These are phyloP conservation scores for Cinclus mexicanus DNA, from an alignment of 2,113 vertebrate genomes.

Conservation along the genomic window DNA sequence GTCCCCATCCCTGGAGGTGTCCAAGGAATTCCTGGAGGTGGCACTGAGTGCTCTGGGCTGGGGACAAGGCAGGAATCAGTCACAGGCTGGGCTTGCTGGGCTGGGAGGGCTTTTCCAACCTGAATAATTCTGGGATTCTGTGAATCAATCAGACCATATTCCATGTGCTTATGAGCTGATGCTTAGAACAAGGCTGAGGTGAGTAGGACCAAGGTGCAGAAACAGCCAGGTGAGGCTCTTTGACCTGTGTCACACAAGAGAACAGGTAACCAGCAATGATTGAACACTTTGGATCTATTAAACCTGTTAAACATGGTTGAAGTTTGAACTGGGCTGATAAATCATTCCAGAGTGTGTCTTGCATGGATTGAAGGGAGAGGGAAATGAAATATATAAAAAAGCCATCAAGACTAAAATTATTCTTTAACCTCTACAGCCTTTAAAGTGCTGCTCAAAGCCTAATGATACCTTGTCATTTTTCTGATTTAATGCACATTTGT, in stretches of 20 bases:
- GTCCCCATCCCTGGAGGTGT: not conserved
- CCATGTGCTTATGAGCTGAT: rapidly evolving
- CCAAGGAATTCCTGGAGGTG: not conserved
- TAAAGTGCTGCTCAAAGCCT: not conserved
- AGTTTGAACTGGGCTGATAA: not conserved
- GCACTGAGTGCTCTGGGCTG: not conserved
- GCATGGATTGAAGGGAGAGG: not conserved
- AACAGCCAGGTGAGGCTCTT: not conserved
- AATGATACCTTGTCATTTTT: not conserved
- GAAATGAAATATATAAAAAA: constrained; percentile 6
- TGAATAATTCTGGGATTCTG: not conserved
- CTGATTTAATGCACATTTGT: not conserved
- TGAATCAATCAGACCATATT: not conserved
- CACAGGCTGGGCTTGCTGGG: rapidly evolving
- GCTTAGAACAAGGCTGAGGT: not conserved
- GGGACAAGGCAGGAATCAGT: rapidly evolving
- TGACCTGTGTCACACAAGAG: not conserved
- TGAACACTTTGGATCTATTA: not conserved
- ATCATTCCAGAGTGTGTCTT: not conserved
- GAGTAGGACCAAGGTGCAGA: not conserved
- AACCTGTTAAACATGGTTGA: not conserved
- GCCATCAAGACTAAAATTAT: not conserved
- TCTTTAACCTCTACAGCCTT: not conserved
- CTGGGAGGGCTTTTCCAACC: not conserved
- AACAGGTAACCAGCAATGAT: not conserved